A percentile compares a stretch with the other conserved stretches of the same genome.
Evolutionary conservation across 2,797 vertebrate genomes (phyloP).

Genomic region (Sebastes matsubarae): DNA sequence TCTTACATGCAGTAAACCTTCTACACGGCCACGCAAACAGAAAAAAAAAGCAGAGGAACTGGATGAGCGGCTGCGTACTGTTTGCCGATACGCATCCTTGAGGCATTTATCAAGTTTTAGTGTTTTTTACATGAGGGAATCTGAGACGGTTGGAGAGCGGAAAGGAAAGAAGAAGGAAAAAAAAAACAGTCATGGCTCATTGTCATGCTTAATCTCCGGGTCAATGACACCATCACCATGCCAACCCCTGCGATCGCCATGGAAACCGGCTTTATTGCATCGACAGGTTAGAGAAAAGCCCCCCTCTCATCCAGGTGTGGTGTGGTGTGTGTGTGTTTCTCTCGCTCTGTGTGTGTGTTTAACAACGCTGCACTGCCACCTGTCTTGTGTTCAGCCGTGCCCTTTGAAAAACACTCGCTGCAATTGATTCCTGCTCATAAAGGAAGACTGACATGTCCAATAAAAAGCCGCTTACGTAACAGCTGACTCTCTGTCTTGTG

Average conservation of each 20-base stretch:
- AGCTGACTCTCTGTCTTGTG: background rate
- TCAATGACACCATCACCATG: constrained; percentile 80
- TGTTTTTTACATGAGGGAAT: constrained; percentile 45
- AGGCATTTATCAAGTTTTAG: constrained; percentile 52
- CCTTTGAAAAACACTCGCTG: constrained; percentile 38
- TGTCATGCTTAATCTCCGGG: constrained; percentile 77
- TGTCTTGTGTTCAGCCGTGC: constrained; percentile 40
- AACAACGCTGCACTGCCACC: constrained; percentile 50
- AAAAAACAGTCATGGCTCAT: constrained; percentile 62
- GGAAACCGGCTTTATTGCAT: constrained; percentile 74
- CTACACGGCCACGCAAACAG: background rate
- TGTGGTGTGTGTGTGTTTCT: constrained; percentile 16
- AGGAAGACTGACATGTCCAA: constrained; percentile 23
- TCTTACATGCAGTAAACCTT: constrained; percentile 37
- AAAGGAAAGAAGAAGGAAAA: constrained; percentile 28
- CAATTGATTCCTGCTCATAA: constrained; percentile 30
- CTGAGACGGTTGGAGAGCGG: constrained; percentile 36
- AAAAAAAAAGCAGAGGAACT: constrained; percentile 18
- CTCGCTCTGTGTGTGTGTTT: constrained; percentile 20
- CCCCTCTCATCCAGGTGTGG: constrained; percentile 50
- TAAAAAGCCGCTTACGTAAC: constrained; percentile 25
- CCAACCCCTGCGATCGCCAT: constrained; percentile 74
- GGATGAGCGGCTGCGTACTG: constrained; percentile 9
- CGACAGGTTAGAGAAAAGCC: constrained; percentile 61
- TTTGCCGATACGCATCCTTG: constrained; percentile 45